These are phyloP conservation scores for Semnornis frantzii DNA, from an alignment of 2,113 vertebrate genomes.

Conservation along the genomic window DNA sequence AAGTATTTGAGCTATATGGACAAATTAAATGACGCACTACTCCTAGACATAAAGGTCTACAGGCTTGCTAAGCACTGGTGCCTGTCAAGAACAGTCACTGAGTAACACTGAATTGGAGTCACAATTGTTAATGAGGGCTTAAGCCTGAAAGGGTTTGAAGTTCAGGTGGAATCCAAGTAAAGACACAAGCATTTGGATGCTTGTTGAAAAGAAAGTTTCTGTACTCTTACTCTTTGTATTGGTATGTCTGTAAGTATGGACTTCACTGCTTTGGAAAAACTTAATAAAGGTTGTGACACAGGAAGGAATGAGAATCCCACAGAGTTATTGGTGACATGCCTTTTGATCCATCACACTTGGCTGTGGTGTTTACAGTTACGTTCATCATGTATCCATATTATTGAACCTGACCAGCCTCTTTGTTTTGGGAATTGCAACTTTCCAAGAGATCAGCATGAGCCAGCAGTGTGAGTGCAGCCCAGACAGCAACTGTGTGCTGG, in stretches of 20 bases:
- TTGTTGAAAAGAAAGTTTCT: background rate
- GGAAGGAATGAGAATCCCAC: background rate
- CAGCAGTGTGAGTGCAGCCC: too few species aligned
- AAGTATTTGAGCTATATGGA: background rate
- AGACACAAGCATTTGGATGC: background rate
- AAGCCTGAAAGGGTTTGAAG: background rate
- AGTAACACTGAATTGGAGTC: background rate
- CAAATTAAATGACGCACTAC: constrained; percentile 30
- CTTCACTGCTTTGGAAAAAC: background rate
- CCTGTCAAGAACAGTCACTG: background rate
- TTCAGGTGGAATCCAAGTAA: background rate
- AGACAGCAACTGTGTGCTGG: too few species aligned
- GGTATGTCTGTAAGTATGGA: background rate
- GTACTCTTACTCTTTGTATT: background rate
- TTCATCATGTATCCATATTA: background rate
- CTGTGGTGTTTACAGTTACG: background rate
- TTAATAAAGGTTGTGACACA: background rate
- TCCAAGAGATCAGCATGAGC: background rate
- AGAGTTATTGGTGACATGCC: background rate
- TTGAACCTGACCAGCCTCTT: background rate
- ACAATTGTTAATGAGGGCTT: background rate
- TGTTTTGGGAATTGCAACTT: constrained; percentile 21
- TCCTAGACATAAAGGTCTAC: constrained; percentile 9
- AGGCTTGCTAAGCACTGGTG: background rate
- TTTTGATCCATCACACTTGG: background rate